Percentiles rank a stretch among this genome's conserved stretches.
These are phyloP conservation scores for Deroptyus accipitrinus DNA, from an alignment of 2,113 vertebrate species.

Conservation along the genomic window DNA sequence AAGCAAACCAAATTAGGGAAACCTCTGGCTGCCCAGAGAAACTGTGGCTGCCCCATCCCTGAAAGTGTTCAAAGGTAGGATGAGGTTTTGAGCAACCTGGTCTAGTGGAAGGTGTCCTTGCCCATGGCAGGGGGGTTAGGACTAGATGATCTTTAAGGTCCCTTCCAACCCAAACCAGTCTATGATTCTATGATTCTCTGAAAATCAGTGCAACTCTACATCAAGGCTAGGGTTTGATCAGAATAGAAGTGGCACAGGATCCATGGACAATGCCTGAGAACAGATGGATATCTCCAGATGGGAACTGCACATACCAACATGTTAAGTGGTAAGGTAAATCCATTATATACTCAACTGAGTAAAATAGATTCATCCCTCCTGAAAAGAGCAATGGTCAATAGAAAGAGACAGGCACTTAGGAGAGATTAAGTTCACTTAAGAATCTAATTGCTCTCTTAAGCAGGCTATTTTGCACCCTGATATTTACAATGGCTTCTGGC, in stretches of 20 bases:
- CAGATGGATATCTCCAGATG: not conserved
- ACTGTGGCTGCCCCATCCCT: not conserved
- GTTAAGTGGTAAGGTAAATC: not conserved
- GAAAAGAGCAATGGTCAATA: not conserved
- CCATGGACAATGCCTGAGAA: not conserved
- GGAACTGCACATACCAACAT: not conserved
- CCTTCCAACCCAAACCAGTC: not conserved
- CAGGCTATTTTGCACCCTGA: not conserved
- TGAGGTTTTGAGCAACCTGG: not conserved
- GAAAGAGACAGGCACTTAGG: not conserved
- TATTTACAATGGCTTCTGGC: not conserved
- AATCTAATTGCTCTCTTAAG: not conserved
- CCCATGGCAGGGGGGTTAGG: not conserved
- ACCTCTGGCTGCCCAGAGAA: not conserved
- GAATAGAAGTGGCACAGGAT: not conserved
- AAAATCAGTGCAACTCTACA: not conserved
- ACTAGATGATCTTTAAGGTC: not conserved
- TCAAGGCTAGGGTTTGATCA: not conserved
- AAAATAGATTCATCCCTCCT: not conserved
- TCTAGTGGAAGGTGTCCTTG: not conserved
- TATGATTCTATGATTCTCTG: not conserved
- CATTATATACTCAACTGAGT: not conserved
- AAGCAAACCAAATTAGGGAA: not conserved
- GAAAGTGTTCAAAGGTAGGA: not conserved
- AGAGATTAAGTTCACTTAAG: not conserved